Conservation (phyloP, 2,888 invertebrate genomes). For the Sphecodes monilicornis region DNA sequence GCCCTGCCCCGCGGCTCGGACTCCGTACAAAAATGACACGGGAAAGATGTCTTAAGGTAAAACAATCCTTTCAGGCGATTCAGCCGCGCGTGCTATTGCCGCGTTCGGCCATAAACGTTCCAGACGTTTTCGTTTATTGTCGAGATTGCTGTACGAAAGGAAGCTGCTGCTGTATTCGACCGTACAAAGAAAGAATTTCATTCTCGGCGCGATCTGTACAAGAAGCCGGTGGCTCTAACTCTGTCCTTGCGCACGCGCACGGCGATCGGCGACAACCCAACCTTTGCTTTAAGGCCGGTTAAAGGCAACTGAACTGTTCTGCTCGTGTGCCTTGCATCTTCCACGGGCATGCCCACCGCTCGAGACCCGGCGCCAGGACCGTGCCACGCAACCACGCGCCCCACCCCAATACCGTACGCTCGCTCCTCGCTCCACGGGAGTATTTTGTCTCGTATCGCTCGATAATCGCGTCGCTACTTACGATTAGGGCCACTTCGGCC, state of each 20-base stretch:
- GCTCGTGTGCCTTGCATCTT: constrained; percentile 77
- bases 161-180: constrained; percentile 52
- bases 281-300: constrained; percentile 78
- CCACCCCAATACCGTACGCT: constrained; percentile 4
- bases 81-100: constrained; percentile 54
- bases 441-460: constrained; percentile 47
- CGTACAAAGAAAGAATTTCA: constrained; percentile 71
- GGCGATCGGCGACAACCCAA: constrained; percentile 65
- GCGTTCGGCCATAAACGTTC: constrained; percentile 60
- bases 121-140: constrained; percentile 59
- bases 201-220: constrained; percentile 66
- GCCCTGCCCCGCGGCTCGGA: not conserved
- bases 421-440: not conserved
- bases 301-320: constrained; percentile 80
- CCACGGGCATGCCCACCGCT: constrained; percentile 75
- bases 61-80: constrained; percentile 52
- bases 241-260: constrained; percentile 64
- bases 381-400: constrained; percentile 38
- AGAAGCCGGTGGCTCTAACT: constrained; percentile 58
- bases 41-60: constrained; percentile 15
- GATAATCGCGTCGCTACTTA: constrained; percentile 43
- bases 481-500: not conserved
- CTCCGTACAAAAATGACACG: constrained; percentile 5
- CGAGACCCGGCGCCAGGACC: constrained; percentile 70
- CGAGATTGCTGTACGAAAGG: constrained; percentile 39